These are phyloP conservation scores for Albula glossodonta DNA, from an alignment of 2,113 vertebrate species.

Conservation along the genomic window DNA sequence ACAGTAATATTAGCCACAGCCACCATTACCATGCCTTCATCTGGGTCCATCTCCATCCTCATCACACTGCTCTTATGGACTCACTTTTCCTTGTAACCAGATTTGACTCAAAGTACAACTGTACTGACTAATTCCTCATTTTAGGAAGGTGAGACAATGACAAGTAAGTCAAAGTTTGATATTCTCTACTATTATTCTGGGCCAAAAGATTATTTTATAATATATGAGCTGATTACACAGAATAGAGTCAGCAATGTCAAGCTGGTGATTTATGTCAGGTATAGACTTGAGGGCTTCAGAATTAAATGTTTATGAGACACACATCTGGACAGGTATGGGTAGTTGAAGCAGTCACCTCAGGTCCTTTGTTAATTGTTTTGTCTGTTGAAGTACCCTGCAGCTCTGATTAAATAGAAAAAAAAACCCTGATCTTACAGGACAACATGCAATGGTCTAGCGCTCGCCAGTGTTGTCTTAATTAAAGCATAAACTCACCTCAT, in stretches of 20 bases:
- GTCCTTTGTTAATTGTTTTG: slow-evolving; percentile 22
- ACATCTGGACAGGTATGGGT: neutral
- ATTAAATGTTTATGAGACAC: neutral
- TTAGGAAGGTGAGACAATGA: neutral
- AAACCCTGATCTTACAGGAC: slow-evolving; percentile 12
- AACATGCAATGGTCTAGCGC: neutral
- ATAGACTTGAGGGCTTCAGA: neutral
- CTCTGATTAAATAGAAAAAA: slow-evolving; percentile 10
- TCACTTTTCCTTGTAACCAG: too few relatives aligned
- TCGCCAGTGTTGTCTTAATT: neutral
- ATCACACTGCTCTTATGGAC: too few relatives aligned
- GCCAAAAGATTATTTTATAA: too few relatives aligned
- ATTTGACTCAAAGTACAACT: neutral
- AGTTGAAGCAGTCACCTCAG: neutral
- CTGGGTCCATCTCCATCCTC: too few relatives aligned
- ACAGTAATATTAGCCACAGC: too few relatives aligned
- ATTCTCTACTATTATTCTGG: too few relatives aligned
- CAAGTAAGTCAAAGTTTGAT: neutral
- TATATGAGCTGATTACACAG: neutral
- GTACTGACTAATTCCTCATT: neutral
- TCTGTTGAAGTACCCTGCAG: neutral
- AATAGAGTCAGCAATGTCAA: neutral
- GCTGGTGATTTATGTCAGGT: neutral
- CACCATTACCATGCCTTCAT: too few relatives aligned
- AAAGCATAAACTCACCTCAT: neutral